Evolutionary conservation across 2,888 invertebrate genomes (phyloP), one percentile per base, ranked within the genome.

Genomic region (Cybosia mesomella): DNA sequence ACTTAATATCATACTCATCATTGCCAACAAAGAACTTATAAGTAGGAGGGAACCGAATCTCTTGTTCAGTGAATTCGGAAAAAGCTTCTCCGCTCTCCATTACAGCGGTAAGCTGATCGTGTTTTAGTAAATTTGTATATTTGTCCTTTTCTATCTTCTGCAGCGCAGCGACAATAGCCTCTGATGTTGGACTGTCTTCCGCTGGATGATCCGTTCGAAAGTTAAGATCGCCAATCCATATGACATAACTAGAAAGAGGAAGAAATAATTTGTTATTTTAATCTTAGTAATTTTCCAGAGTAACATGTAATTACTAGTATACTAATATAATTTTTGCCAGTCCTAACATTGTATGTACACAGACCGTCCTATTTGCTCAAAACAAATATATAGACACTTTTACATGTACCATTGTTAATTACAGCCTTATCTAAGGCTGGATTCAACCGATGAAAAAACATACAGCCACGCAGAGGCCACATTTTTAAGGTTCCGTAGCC

Each of bases 161-260:
- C 32, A 98, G 91, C 10, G 95, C 87, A 2, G 95, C 92, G 15
- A 96, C 95, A n/a, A 98, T 97, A 74, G 97, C 96, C 65, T 96
- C 95, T 0, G 97, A 92, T 0, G 96, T 95, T 0, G 97, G 95
- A 28, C 96, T 95, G 73, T 92, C 93, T 9, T 96, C 95, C 49
- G 95, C 93, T 0, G 96, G 96, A 67, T 97, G 96, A 72, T 96
- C 93, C 9, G 97, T 94, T 0, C 98, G 97, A 88, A 98, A 98
- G 90, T 98, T 98, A 32, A 98, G 94, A 87, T 98, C 98, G 1
- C 98, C 98, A 82, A 98, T 96, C 98, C 98, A 98, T 91, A 98
- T 98, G 3, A 98, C 97, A 87, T 98, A 98, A 86, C 98, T 98
- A 95, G 32, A 70, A 72, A 55, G 15, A 70, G 49, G 68, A 13